phyloP scores from a whole-genome alignment of 2,888 invertebrate genomes.

The Athalia circularis region DNA sequence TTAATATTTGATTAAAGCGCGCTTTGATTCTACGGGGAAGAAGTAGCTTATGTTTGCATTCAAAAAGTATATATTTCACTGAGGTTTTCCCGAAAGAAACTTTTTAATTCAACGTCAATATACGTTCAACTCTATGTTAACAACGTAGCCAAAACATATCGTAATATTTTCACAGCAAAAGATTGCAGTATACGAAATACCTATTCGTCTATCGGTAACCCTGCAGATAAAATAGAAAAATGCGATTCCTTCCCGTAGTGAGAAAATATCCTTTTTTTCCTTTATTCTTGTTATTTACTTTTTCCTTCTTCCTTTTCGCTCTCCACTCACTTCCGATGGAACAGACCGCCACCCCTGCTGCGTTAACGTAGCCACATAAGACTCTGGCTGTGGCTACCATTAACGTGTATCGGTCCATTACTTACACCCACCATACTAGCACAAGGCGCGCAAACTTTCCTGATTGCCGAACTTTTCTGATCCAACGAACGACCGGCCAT shows the following conservation, averaged over 20 bases:
- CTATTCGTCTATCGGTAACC: no score
- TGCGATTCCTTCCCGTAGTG: background rate
- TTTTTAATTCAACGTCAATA: constrained; percentile 45
- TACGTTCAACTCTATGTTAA: no score
- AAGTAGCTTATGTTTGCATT: constrained; percentile 18
- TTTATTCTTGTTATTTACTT: background rate
- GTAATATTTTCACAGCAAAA: background rate
- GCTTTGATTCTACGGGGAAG: constrained; percentile 57
- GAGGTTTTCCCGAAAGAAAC: constrained; percentile 13
- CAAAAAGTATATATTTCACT: background rate
- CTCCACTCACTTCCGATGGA: background rate
- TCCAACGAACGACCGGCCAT: constrained; percentile 67
- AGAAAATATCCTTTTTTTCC: background rate
- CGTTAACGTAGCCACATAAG: constrained; percentile 54
- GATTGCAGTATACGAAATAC: no score
- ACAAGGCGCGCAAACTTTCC: constrained; percentile 62
- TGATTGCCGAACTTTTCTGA: constrained; percentile 69
- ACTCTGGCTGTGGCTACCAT: constrained; percentile 55
- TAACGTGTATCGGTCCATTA: constrained; percentile 65
- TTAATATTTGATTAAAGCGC: constrained; percentile 68
- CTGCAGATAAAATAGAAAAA: background rate
- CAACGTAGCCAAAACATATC: no score
- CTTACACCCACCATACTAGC: constrained; percentile 55
- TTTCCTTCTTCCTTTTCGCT: background rate
- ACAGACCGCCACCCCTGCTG: constrained; percentile 50